A percentile compares a stretch with the other conserved stretches of the same genome.
phyloP scores from a whole-genome alignment of 2,113 vertebrate species.

The Loxodonta africana region DNA sequence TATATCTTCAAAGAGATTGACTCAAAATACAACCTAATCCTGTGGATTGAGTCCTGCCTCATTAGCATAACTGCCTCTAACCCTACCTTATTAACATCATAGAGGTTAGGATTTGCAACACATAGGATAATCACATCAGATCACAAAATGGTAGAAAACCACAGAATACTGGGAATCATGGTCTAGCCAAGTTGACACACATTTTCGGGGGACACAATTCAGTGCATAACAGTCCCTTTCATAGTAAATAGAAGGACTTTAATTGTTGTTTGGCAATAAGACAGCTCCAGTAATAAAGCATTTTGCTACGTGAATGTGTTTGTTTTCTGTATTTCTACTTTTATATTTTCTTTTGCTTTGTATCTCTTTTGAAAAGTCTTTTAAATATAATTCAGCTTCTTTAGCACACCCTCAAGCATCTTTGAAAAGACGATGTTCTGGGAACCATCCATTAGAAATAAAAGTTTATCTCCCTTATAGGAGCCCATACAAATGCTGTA shows the following conservation, averaged over 20 bases:
- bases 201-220: no score
- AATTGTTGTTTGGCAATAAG: background rate
- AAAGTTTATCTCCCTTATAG: background rate
- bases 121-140: no score
- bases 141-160: no score
- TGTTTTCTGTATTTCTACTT: background rate
- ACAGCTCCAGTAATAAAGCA: background rate
- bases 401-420: background rate
- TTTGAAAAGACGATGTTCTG: constrained; percentile 42
- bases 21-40: no score
- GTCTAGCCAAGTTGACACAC: no score
- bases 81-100: no score
- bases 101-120: no score
- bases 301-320: background rate
- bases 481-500: background rate
- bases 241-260: constrained; percentile 3
- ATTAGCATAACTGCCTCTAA: no score
- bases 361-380: constrained; percentile 1
- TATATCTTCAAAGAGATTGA: no score
- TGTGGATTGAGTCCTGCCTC: no score
- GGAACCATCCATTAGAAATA: constrained; percentile 10
- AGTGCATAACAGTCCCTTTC: background rate
- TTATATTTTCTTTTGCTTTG: constrained; percentile 19
- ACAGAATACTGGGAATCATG: no score
- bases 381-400: background rate